Percentiles rank a stretch among this genome's conserved stretches.
These are phyloP conservation scores for Drosophila melanica DNA, from an alignment of 1,140 invertebrate genomes.

Conservation along the genomic window DNA sequence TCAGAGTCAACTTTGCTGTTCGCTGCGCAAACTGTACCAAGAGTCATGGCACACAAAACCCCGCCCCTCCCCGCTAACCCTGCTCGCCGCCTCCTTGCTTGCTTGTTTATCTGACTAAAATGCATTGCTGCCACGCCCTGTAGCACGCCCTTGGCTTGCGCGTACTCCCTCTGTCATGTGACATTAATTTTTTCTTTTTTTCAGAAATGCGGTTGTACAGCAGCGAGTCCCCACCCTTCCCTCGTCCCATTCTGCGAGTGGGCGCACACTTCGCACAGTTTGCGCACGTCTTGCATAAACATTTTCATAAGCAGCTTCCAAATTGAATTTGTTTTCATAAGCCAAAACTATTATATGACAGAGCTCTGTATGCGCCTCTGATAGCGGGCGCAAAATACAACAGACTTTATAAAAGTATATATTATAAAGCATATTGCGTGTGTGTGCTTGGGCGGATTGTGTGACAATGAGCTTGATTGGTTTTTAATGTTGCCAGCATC, in stretches of 20 bases:
- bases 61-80: not conserved
- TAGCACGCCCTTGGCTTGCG: conserved; percentile 8
- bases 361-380: conserved; percentile 36
- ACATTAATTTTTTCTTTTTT: conserved; percentile 66
- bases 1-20: conserved; percentile 66
- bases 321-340: conserved; percentile 83
- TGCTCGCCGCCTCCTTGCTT: not conserved
- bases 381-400: conserved; percentile 5
- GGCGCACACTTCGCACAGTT: conserved; percentile 7
- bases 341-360: conserved; percentile 77
- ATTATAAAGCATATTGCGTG: conserved; percentile 30
- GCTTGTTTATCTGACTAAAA: conserved; percentile 54
- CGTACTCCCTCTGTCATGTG: conserved; percentile 50
- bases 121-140: conserved; percentile 36
- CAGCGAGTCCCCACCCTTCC: not conserved
- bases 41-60: conserved; percentile 45
- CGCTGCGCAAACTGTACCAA: conserved; percentile 58
- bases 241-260: not conserved
- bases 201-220: not conserved
- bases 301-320: conserved; percentile 81
- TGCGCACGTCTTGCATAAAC: conserved; percentile 79
- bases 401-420: conserved; percentile 59
- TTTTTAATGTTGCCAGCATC: conserved; percentile 63
- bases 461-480: conserved; percentile 78
- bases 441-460: conserved; percentile 57